Evolutionary conservation across 1,140 invertebrate genomes (phyloP).

Genomic region (Lepidotrigona ventralis): DNA sequence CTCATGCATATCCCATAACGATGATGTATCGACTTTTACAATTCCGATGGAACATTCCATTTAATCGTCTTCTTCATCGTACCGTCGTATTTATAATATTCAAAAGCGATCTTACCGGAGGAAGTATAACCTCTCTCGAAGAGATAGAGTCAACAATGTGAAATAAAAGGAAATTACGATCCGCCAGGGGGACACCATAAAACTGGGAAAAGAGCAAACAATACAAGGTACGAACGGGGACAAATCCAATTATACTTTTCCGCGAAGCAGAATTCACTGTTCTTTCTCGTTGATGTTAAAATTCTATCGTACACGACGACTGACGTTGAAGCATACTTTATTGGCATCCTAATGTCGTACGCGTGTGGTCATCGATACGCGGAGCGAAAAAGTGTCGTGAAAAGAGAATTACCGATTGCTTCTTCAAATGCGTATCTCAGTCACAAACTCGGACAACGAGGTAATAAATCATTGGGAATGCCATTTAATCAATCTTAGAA

Average conservation of each 20-base stretch:
- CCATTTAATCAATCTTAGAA: background rate
- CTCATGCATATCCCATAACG: constrained; percentile 5
- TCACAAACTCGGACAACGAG: background rate
- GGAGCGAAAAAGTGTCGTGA: background rate
- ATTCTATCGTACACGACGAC: too few species aligned
- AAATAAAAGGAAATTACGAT: background rate
- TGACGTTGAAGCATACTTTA: background rate
- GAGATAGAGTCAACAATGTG: background rate
- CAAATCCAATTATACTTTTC: background rate
- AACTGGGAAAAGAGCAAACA: background rate
- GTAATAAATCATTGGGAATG: background rate
- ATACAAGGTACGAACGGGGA: background rate
- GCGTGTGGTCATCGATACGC: background rate
- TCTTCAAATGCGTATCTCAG: background rate
- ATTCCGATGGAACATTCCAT: constrained; percentile 2
- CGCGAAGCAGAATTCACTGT: background rate
- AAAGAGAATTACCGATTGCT: background rate
- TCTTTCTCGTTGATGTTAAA: background rate
- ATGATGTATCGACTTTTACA: background rate
- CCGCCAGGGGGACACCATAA: too few species aligned
- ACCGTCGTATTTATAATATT: background rate
- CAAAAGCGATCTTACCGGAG: background rate
- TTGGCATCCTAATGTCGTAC: background rate
- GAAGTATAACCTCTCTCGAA: background rate
- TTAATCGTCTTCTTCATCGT: too few species aligned